Evolutionary conservation across 2,797 vertebrate genomes (phyloP).

Genomic region (Arctocebus calabarensis): DNA sequence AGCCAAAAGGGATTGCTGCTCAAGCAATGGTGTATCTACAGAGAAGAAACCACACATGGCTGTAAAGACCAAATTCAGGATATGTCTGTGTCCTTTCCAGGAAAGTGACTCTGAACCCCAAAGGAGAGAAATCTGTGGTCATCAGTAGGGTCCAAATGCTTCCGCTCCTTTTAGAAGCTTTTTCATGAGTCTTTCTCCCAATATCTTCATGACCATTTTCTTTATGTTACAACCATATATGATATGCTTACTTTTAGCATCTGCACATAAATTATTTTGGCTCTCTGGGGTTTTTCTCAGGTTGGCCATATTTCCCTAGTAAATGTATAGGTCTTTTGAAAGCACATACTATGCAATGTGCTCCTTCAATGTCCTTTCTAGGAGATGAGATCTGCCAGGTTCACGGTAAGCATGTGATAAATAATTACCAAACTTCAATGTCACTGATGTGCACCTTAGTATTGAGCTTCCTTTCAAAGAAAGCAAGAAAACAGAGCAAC

Average conservation of each 20-base stretch:
- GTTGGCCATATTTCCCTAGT: conserved; percentile 20
- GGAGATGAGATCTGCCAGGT: background rate
- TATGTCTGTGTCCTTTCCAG: background rate
- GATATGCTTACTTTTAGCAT: background rate
- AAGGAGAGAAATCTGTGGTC: conserved; percentile 40
- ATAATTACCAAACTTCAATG: conserved; percentile 24
- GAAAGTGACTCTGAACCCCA: background rate
- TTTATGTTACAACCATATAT: background rate
- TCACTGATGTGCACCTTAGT: background rate
- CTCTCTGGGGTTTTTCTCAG: background rate
- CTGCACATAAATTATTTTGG: background rate
- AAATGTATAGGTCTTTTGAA: conserved; percentile 11
- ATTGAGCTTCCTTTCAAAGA: conserved; percentile 39
- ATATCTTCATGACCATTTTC: background rate
- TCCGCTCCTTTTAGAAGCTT: background rate
- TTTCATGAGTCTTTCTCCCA: background rate
- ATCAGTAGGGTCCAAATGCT: background rate
- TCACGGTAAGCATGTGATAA: background rate
- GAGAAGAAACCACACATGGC: background rate
- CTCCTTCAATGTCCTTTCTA: conserved; percentile 10
- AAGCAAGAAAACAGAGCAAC: background rate
- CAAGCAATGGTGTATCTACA: background rate
- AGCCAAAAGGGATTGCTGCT: background rate
- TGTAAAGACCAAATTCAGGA: conserved; percentile 36
- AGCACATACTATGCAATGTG: background rate